Evolutionary conservation across 1,140 invertebrate genomes (phyloP), one percentile per base, ranked within the genome.

Genomic region (Chironomus tepperi): DNA sequence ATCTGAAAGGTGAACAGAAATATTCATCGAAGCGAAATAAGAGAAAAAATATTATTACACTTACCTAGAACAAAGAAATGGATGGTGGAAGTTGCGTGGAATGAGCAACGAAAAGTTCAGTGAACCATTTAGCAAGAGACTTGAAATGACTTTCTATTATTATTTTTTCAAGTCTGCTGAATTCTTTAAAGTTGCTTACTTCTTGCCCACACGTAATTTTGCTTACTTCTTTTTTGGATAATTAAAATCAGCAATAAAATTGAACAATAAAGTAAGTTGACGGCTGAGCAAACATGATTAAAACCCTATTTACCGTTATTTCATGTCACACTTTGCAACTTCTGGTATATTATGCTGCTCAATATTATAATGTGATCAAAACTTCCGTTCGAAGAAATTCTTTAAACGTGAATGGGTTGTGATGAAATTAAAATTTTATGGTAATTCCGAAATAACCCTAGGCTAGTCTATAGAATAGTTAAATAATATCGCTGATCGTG

Each of bases 1-100:
- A 10, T 47, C 9, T n/a, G 47, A 57, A 57, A 57, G 47, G 24
- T 34, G 24, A 34, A 34, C 47, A 57, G 3, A 12, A 57, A 47
- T 3, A 57, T n/a, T 47, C 47, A 57, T 57, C 47, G 47, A 57
- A 57, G 47, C 47, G 47, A 57, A 57, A 57, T 57, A n/a, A 57
- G 47, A 57, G 47, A n/a, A 57, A 57, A 15, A 57, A 57, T 57
- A 57, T 57, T n/a, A n/a, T 57, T 57, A n/a, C 47, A 57, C 47
- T 57, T n/a, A 57, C 24, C 47, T 57, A 57, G 47, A 57, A 57
- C 47, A 57, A 57, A 57, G 47, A 57, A 57, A 12, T 5, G n/a
- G n/a, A 12, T 12, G 47, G 47, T 12, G 47, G n/a, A n/a, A 57
- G 12, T n/a, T 57, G 47, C 47, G 47, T 57, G 47, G 47, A 15